phyloP scores from a whole-genome alignment of 2,113 vertebrate genomes.

The Ivindomyrus marchei region DNA sequence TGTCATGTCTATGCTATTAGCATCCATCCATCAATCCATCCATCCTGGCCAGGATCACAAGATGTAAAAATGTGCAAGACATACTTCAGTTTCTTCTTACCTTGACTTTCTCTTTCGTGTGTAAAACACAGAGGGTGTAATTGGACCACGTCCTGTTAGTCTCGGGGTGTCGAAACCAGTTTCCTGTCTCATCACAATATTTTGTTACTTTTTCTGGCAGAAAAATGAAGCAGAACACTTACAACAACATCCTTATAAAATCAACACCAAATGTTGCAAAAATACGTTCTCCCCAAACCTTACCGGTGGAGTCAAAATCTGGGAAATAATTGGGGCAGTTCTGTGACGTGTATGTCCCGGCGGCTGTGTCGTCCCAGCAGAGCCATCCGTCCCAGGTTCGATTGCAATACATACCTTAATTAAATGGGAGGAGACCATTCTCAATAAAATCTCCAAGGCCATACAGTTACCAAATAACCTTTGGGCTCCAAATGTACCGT shows the following conservation, averaged over 20 bases:
- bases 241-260: background rate
- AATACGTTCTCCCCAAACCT: background rate
- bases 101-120: constrained; percentile 80
- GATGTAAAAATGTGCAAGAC: background rate
- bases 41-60: background rate
- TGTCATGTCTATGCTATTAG: background rate
- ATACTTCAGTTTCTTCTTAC: constrained; percentile 46
- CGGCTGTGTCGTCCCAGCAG: constrained; percentile 80
- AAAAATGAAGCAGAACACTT: constrained; percentile 23
- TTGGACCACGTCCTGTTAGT: constrained; percentile 93
- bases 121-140: constrained; percentile 86
- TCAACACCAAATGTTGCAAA: background rate
- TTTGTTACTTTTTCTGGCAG: constrained; percentile 79
- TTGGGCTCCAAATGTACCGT: background rate
- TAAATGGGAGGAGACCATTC: background rate
- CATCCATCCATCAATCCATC: background rate
- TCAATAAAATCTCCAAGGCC: background rate
- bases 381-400: constrained; percentile 87
- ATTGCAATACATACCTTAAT: constrained; percentile 69
- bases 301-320: constrained; percentile 90
- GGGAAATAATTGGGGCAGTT: constrained; percentile 84
- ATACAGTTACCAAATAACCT: background rate
- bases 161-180: constrained; percentile 90
- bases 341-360: constrained; percentile 58
- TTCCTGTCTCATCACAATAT: constrained; percentile 81